Base-by-base conservation (phyloP, 2,888 invertebrate genomes). In the Pyrochroa serraticornis region DNA sequence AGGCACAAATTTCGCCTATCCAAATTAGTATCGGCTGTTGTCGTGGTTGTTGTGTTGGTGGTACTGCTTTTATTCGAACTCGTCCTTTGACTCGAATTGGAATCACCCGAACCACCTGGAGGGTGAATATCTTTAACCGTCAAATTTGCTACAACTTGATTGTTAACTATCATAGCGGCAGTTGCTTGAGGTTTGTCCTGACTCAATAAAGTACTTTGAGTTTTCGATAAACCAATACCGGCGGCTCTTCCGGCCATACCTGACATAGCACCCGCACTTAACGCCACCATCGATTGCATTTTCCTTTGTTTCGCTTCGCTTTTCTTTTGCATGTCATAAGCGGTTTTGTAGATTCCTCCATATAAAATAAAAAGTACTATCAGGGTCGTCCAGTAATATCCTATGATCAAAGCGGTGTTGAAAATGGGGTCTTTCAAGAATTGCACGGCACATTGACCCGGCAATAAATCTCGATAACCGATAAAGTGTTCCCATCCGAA, bases 401-500 rank as follows among this genome's bases (percentile, higher is more conserved):
- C 92, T 70, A 98, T 95, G 52, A 97, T 97, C 56, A 98, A 85
- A 46, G 97, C 92, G 66, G 97, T 97, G 78, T 98, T 98, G 79
- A 99, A 97, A 49, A 97, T 88, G 0, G 97, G 95, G 79, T 98
- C 95, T 78, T 96, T 96, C 60, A 98, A 85, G 80, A 99, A 99
- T 80, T 98, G 97, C 9, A 98, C 97, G 53, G 94, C 92, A 76
- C 97, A 98, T 79, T 94, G 90, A 1, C 92, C 92, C 8, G 92
- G 92, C 68, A 87, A 82, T 48, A 97, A 83, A 70, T 96, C 94
- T 59, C 97, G 84, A 74, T 90, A 92, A 12, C 97, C 97, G 41
- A 95, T 92, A 75, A 98, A 98, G 78, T 96, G 95, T 76, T 97
- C 97, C 97, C 98, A 99, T 38, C 98, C 98, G 75, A 99, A 97